phyloP scores from a whole-genome alignment of 2,797 vertebrate species.

The Silurus lanzhouensis region DNA sequence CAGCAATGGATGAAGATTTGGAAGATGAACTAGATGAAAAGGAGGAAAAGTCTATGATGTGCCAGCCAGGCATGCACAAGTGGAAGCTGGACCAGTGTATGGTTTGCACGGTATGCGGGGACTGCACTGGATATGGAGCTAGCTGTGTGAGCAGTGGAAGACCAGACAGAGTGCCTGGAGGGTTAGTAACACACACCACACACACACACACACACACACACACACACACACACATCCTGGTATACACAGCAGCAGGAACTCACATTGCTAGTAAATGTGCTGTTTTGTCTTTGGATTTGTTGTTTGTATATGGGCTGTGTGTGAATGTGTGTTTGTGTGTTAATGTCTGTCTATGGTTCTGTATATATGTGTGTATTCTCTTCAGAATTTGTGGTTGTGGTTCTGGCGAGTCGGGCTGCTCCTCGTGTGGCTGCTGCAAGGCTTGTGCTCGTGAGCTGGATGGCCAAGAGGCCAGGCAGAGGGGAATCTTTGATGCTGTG shows the following conservation, averaged over 20 bases:
- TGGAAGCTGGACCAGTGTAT: slow-evolving; percentile 99
- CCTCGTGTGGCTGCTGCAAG: slow-evolving; percentile 96
- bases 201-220: no score
- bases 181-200: slow-evolving; percentile 68
- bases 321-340: slow-evolving; percentile 23
- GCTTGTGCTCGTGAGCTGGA: slow-evolving; percentile 96
- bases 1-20: slow-evolving; percentile 98
- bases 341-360: slow-evolving; percentile 4
- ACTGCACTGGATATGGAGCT: slow-evolving; percentile 96
- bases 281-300: slow-evolving; percentile 4
- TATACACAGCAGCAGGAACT: neutral
- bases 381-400: slow-evolving; percentile 96
- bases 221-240: no score
- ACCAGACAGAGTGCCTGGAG: slow-evolving; percentile 94
- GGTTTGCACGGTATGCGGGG: slow-evolving; percentile 98
- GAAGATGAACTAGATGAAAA: slow-evolving; percentile 98
- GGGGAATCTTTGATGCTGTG: slow-evolving; percentile 97
- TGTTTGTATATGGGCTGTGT: slow-evolving; percentile 1
- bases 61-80: slow-evolving; percentile 97
- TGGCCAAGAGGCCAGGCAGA: slow-evolving; percentile 95
- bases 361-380: slow-evolving; percentile 33
- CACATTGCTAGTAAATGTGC: slow-evolving; percentile 13
- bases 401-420: slow-evolving; percentile 97
- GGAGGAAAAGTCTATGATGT: slow-evolving; percentile 99
- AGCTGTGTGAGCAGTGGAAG: slow-evolving; percentile 98